phyloP scores from a whole-genome alignment of 1,140 invertebrate species.

The Aphis craccivora region DNA sequence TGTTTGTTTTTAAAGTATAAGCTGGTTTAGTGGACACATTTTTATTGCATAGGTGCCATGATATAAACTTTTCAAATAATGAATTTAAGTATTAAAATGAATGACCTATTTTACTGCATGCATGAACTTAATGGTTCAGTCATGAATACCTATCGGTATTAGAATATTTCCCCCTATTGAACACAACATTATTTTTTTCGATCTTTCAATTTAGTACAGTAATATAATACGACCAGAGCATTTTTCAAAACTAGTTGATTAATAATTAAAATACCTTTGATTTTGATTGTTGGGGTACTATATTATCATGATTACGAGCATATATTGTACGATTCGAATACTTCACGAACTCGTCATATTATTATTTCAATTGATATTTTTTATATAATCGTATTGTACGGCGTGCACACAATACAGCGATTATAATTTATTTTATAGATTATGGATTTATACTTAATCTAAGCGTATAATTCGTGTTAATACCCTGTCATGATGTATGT shows the following conservation, averaged over 20 bases:
- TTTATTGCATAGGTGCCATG: neutral
- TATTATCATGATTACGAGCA: no score
- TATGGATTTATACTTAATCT: neutral
- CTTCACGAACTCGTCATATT: neutral
- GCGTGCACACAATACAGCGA: neutral
- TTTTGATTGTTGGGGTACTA: no score
- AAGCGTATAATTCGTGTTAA: neutral
- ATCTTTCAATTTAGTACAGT: no score
- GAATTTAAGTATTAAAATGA: neutral
- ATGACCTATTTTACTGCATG: neutral
- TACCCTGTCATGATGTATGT: neutral
- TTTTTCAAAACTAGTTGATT: no score
- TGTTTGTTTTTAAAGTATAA: neutral
- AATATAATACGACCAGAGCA: no score
- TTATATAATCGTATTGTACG: neutral
- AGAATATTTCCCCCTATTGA: neutral
- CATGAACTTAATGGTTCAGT: no score
- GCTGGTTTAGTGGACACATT: neutral
- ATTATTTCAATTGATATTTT: neutral
- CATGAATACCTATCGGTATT: neutral
- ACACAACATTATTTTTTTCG: neutral
- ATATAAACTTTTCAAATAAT: neutral
- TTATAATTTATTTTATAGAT: neutral
- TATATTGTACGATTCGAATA: neutral
- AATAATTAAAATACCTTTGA: no score